Conservation (phyloP, 2,888 invertebrate species). For the Tetragonisca angustula region DNA sequence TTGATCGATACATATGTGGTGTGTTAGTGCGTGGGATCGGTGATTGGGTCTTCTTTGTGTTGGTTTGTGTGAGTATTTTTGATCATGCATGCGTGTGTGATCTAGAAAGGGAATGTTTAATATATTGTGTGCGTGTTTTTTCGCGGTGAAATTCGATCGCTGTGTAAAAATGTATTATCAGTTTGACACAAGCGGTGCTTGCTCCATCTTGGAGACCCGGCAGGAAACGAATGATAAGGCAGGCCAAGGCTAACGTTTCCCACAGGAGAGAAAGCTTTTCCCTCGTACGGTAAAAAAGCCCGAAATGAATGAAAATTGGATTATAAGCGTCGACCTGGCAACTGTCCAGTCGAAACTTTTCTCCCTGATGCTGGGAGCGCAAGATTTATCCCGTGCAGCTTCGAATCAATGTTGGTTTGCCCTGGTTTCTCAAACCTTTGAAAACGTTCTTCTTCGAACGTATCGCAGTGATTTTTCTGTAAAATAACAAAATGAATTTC, state of each 20-base stretch:
- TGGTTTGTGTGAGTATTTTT: no score
- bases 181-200: slow-evolving; percentile 42
- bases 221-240: slow-evolving; percentile 67
- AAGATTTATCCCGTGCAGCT: slow-evolving; percentile 47
- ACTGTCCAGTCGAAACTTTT: slow-evolving; percentile 56
- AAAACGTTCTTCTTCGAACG: background rate
- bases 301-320: slow-evolving; percentile 59
- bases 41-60: no score
- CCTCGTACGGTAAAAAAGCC: slow-evolving; percentile 60
- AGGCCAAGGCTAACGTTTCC: slow-evolving; percentile 50
- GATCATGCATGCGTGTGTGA: no score
- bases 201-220: slow-evolving; percentile 68
- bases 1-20: no score
- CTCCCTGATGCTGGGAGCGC: slow-evolving; percentile 44
- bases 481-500: background rate
- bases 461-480: background rate
- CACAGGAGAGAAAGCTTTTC: slow-evolving; percentile 40
- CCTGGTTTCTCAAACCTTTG: slow-evolving; percentile 4
- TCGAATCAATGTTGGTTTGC: slow-evolving; percentile 15
- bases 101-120: no score
- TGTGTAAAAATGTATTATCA: slow-evolving; percentile 16
- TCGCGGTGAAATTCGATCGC: no score
- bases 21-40: no score
- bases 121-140: no score
- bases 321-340: slow-evolving; percentile 60